phyloP scores from a whole-genome alignment of 1,140 invertebrate genomes.

The Agrilus planipennis region DNA sequence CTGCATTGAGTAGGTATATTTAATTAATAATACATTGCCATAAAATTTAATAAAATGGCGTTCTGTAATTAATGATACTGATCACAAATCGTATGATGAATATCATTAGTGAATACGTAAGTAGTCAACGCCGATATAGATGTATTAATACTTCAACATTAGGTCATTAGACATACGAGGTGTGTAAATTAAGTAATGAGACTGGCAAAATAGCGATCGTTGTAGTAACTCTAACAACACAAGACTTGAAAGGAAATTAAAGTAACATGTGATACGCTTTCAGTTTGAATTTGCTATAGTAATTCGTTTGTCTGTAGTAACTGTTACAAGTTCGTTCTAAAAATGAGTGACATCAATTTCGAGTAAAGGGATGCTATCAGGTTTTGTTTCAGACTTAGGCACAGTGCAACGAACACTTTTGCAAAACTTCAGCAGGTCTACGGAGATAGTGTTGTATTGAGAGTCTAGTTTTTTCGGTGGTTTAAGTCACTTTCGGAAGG shows the following conservation, averaged over 20 bases:
- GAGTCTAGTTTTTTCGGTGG: slow-evolving; percentile 10
- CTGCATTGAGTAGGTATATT: no score
- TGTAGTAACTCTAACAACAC: slow-evolving; percentile 2
- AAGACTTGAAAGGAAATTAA: not conserved
- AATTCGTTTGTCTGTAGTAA: slow-evolving; percentile 3
- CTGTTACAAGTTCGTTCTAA: slow-evolving; percentile 10
- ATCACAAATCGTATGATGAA: no score
- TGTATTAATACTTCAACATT: no score
- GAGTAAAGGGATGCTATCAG: slow-evolving; percentile 17
- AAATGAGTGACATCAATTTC: slow-evolving; percentile 15
- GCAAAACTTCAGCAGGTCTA: slow-evolving; percentile 12
- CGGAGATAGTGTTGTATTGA: slow-evolving; percentile 13
- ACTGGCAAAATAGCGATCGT: slow-evolving; percentile 9
- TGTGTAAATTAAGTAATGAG: slow-evolving; percentile 12
- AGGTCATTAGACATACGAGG: no score
- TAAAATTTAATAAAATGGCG: no score
- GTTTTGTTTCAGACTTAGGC: slow-evolving; percentile 19
- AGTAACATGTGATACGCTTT: slow-evolving; percentile 9
- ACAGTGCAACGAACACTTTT: slow-evolving; percentile 16
- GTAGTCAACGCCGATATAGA: no score
- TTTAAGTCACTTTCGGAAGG: slow-evolving; percentile 15
- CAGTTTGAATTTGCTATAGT: slow-evolving; percentile 9
- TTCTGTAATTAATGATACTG: no score
- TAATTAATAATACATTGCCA: no score
- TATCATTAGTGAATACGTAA: no score